Evolutionary conservation across 1,140 invertebrate species (phyloP).

Genomic region (Aphelenchoides besseyi): DNA sequence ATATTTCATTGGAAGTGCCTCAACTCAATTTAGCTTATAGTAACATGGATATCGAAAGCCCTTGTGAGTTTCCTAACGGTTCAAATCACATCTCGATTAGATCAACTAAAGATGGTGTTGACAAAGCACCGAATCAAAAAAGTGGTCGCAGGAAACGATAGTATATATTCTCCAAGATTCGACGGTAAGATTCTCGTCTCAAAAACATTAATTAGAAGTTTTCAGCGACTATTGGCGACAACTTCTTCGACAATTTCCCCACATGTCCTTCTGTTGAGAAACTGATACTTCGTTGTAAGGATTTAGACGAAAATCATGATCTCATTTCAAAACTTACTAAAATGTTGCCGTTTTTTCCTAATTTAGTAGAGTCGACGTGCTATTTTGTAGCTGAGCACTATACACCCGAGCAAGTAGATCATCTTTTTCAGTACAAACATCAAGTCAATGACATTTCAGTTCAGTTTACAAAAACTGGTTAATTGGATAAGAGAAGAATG

Average conservation of each 20-base stretch:
- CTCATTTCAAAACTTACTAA: not conserved
- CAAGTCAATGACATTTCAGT: not conserved
- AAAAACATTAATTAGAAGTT: no score
- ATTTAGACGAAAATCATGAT: no score
- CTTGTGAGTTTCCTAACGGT: not conserved
- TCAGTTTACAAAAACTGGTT: not conserved
- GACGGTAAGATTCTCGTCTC: no score
- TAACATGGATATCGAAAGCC: not conserved
- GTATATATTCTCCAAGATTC: not conserved
- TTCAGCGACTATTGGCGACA: not conserved
- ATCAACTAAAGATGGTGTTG: not conserved
- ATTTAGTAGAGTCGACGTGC: not conserved
- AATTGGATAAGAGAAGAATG: not conserved
- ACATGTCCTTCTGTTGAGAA: no score
- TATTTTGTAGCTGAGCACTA: not conserved
- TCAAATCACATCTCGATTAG: not conserved
- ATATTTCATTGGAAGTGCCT: not conserved
- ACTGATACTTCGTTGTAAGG: not conserved
- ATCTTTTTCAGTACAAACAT: not conserved
- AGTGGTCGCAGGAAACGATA: not conserved
- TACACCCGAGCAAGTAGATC: slow-evolving; percentile 1
- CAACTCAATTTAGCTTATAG: not conserved
- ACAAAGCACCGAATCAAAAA: not conserved
- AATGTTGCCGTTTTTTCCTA: not conserved
- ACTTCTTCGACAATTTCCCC: not conserved